Conservation (phyloP, 2,113 vertebrate species). For the Malurus elegans region DNA sequence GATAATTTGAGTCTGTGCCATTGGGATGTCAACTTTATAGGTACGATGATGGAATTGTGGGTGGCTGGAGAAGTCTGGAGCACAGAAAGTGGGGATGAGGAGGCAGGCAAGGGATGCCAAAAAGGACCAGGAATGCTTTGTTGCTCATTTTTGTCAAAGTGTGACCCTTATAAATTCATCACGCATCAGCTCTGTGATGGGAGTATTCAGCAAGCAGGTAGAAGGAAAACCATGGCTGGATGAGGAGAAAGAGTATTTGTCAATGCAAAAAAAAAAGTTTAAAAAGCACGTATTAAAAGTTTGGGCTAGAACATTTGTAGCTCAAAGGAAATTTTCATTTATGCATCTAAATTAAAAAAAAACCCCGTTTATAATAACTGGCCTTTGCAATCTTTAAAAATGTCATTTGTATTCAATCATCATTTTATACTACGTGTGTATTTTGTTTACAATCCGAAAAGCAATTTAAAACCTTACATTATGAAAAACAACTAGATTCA, state of each 20-base stretch:
- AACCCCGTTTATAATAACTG: neutral
- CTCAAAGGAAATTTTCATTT: neutral
- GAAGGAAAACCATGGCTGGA: neutral
- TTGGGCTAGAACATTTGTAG: neutral
- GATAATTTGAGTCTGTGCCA: neutral
- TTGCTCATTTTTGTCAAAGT: neutral
- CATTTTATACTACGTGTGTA: neutral
- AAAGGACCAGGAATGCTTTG: neutral
- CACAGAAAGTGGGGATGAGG: too few species aligned
- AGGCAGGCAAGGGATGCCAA: neutral
- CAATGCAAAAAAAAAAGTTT: neutral
- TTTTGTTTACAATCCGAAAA: neutral
- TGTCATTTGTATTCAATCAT: neutral
- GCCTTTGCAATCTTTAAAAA: neutral
- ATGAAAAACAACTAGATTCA: neutral
- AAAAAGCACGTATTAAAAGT: neutral
- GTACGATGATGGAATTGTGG: rapidly evolving
- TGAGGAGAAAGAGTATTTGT: neutral
- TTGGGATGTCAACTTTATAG: neutral
- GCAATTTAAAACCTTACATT: neutral
- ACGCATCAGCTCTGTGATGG: neutral
- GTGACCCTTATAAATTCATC: neutral
- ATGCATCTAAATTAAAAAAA: neutral
- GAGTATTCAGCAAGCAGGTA: neutral
- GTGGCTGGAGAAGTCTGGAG: neutral